phyloP scores from a whole-genome alignment of 2,797 vertebrate genomes.

The Zenarchopterus dispar region DNA sequence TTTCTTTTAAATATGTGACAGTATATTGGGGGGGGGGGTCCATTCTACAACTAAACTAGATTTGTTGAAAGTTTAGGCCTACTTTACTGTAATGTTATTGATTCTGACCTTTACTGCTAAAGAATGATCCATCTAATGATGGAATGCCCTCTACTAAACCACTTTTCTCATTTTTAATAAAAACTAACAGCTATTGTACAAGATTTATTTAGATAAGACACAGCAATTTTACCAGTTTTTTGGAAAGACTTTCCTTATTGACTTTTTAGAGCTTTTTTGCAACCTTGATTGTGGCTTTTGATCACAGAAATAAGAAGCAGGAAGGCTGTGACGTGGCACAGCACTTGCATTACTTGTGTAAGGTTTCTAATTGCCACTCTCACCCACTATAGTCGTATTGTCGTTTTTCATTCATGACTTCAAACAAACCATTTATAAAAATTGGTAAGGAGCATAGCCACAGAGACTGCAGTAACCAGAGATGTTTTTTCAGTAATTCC shows the following conservation, averaged over 20 bases:
- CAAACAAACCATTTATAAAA: conserved; percentile 75
- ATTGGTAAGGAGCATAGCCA: conserved; percentile 67
- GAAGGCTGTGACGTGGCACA: conserved; percentile 15
- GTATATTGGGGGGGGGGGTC: too few species aligned
- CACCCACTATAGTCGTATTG: conserved; percentile 58
- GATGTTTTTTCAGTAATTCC: conserved; percentile 80
- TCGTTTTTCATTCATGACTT: conserved; percentile 82
- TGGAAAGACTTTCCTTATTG: neutral
- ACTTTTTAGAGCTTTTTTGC: neutral
- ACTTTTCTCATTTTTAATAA: neutral
- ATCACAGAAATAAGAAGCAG: conserved; percentile 35
- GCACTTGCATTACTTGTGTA: conserved; percentile 53
- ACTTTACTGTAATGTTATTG: too few species aligned
- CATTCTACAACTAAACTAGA: too few species aligned
- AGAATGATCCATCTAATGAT: too few species aligned
- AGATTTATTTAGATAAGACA: neutral
- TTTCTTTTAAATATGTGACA: too few species aligned
- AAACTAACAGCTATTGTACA: neutral
- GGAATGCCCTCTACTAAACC: too few species aligned
- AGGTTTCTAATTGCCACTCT: conserved; percentile 72
- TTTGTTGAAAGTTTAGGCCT: too few species aligned
- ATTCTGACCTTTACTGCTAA: too few species aligned
- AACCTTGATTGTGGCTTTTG: conserved; percentile 30
- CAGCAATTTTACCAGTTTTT: neutral
- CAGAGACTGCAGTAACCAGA: conserved; percentile 76